Percentiles rank a stretch among this genome's conserved stretches.
These are phyloP conservation scores for Gambusia yucatana DNA, from an alignment of 2,797 vertebrate species.

Conservation along the genomic window DNA sequence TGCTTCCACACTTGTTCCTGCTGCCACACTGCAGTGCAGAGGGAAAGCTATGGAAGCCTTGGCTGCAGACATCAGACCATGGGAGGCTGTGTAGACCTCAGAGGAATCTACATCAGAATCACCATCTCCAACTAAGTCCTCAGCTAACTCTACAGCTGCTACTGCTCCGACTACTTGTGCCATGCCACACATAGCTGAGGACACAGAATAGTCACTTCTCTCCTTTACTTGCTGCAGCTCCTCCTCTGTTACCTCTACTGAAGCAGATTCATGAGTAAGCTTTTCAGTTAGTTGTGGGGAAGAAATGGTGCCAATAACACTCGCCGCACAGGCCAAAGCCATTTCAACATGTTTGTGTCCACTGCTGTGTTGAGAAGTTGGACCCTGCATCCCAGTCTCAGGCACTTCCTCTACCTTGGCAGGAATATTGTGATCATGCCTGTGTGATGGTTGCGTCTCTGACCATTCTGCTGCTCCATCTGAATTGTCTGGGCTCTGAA, in stretches of 20 bases:
- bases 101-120: slow-evolving; percentile 68
- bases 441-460: slow-evolving; percentile 69
- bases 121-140: slow-evolving; percentile 49
- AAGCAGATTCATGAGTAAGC: slow-evolving; percentile 80
- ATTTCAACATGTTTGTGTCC: slow-evolving; percentile 86
- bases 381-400: slow-evolving; percentile 57
- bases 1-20: slow-evolving; percentile 84
- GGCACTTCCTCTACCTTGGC: slow-evolving; percentile 46
- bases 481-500: slow-evolving; percentile 92
- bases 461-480: slow-evolving; percentile 86
- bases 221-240: slow-evolving; percentile 61
- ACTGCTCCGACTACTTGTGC: slow-evolving; percentile 91
- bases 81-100: slow-evolving; percentile 76
- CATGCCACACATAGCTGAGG: slow-evolving; percentile 91
- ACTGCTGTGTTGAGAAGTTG: slow-evolving; percentile 35
- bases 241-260: slow-evolving; percentile 52
- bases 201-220: slow-evolving; percentile 84
- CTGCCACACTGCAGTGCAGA: slow-evolving; percentile 82
- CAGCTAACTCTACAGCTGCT: slow-evolving; percentile 87
- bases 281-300: slow-evolving; percentile 88
- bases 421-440: slow-evolving; percentile 63
- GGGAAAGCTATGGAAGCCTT: slow-evolving; percentile 84
- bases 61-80: slow-evolving; percentile 84
- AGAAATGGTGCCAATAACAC: slow-evolving; percentile 92
- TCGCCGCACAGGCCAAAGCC: slow-evolving; percentile 93